A percentile compares a stretch with the other conserved stretches of the same genome.
Evolutionary conservation across 2,113 vertebrate species (phyloP).

Genomic region (Apistogramma diplotaenia): DNA sequence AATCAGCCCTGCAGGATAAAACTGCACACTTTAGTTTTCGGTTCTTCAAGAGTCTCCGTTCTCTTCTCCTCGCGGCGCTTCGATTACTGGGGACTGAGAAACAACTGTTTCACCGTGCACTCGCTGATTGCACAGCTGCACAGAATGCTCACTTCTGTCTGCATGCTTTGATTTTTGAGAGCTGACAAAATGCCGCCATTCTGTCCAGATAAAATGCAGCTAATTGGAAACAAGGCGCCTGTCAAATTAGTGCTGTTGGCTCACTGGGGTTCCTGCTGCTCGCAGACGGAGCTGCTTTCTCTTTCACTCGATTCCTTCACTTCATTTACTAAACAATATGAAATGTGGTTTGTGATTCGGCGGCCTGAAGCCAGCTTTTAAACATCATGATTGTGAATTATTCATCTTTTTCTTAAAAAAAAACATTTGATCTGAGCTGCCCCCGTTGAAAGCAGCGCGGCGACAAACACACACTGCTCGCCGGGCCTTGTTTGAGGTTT

Average conservation of each 20-base stretch:
- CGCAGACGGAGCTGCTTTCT: too few relatives aligned
- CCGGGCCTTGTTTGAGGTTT: not conserved
- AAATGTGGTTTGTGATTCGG: too few relatives aligned
- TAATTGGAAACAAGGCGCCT: not conserved
- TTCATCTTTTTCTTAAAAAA: too few relatives aligned
- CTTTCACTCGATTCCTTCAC: too few relatives aligned
- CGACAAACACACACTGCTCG: too few relatives aligned
- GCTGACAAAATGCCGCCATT: not conserved
- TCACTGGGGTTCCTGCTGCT: not conserved
- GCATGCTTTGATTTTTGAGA: not conserved
- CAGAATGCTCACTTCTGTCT: not conserved
- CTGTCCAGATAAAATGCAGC: not conserved
- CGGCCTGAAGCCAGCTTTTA: too few relatives aligned
- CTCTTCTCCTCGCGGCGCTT: not conserved
- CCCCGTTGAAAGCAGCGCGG: not conserved
- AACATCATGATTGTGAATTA: too few relatives aligned
- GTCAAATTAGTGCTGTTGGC: not conserved
- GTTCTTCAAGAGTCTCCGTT: not conserved
- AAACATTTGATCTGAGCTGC: too few relatives aligned
- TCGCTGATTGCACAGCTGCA: not conserved
- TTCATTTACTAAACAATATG: too few relatives aligned
- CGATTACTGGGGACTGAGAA: not conserved
- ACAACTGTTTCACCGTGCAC: accelerated
- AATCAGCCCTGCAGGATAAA: constrained; percentile 1
- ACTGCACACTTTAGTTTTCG: constrained; percentile 3